phyloP scores from a whole-genome alignment of 2,113 vertebrate species.

The Noctilio leporinus region DNA sequence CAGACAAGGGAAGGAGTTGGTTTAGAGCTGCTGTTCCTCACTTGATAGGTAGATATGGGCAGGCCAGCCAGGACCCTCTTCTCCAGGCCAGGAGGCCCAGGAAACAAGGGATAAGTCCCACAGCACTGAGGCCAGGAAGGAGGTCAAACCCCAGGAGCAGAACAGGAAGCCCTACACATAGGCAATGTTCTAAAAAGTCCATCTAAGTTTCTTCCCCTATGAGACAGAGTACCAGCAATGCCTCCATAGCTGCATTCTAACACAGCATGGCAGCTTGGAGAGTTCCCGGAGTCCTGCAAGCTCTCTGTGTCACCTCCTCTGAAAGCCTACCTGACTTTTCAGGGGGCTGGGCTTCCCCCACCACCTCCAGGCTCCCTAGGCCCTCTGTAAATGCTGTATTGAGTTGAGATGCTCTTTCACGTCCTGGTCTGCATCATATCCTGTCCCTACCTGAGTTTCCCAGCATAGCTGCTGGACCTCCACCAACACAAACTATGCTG shows the following conservation, averaged over 20 bases:
- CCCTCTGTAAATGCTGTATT: background rate
- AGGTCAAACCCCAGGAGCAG: background rate
- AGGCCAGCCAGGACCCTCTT: background rate
- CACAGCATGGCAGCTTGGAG: background rate
- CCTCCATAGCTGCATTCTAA: background rate
- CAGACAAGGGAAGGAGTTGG: background rate
- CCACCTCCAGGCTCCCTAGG: background rate
- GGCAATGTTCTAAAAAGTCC: background rate
- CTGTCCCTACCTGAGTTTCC: background rate
- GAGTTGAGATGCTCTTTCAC: background rate
- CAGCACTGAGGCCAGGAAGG: background rate
- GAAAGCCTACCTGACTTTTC: background rate
- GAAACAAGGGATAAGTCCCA: background rate
- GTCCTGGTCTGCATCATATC: background rate
- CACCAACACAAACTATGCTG: too few species aligned
- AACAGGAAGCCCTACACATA: background rate
- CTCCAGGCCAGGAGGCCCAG: background rate
- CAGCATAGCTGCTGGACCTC: background rate
- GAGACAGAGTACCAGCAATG: background rate
- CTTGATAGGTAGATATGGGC: background rate
- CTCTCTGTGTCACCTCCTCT: background rate
- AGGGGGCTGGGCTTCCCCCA: background rate
- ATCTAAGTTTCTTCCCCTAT: background rate
- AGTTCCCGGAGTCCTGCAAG: background rate
- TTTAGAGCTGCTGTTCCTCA: background rate